These are phyloP conservation scores for Aythya baeri DNA, from an alignment of 2,113 vertebrate genomes.

Conservation along the genomic window DNA sequence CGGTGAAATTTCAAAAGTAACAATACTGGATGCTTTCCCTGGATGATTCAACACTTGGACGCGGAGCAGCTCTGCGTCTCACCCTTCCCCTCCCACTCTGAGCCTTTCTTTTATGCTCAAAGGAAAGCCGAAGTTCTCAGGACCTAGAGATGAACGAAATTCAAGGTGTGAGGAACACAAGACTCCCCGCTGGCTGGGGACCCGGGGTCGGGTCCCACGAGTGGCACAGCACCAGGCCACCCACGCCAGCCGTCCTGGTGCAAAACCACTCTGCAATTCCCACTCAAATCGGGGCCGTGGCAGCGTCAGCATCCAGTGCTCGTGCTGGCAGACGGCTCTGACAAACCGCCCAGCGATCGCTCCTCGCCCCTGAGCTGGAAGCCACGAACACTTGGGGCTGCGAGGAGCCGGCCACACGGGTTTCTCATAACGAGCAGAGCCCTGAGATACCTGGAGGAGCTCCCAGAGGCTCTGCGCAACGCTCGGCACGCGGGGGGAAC, in stretches of 20 bases:
- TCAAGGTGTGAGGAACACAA: neutral
- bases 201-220: rapidly evolving
- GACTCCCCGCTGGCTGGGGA: neutral
- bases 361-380: neutral
- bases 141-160: rapidly evolving
- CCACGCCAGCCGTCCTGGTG: rapidly evolving
- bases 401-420: neutral
- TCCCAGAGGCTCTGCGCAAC: neutral
- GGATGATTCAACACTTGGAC: neutral
- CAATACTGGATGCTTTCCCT: neutral
- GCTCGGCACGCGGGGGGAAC: rapidly evolving
- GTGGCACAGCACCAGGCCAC: rapidly evolving
- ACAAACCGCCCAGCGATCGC: rapidly evolving
- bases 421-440: neutral
- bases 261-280: neutral
- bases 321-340: neutral
- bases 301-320: rapidly evolving
- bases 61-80: neutral
- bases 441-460: neutral
- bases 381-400: rapidly evolving
- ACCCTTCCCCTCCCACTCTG: neutral
- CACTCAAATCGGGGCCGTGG: neutral
- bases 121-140: neutral
- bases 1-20: neutral
- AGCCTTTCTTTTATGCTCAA: neutral